A percentile compares a stretch with the other conserved stretches of the same genome.
phyloP scores from a whole-genome alignment of 2,888 invertebrate genomes.

The Papilio protenor region DNA sequence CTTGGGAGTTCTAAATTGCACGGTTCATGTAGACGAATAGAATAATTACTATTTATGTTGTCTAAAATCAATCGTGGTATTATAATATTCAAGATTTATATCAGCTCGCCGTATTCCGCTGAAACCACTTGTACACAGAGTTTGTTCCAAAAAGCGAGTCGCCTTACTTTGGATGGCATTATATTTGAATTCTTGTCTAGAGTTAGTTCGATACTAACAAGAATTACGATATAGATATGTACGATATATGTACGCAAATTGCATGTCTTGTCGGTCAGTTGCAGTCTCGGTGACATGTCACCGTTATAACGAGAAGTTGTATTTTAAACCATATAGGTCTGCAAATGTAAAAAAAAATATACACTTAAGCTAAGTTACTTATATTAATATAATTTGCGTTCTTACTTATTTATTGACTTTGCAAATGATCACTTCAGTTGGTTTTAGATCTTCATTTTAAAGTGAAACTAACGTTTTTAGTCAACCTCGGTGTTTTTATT shows the following conservation, averaged over 20 bases:
- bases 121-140: neutral
- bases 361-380: neutral
- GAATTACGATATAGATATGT: conserved; percentile 3
- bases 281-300: conserved; percentile 21
- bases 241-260: conserved; percentile 20
- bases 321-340: neutral
- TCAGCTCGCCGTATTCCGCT: neutral
- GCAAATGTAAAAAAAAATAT: neutral
- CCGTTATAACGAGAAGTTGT: conserved; percentile 25
- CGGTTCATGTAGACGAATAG: neutral
- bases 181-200: neutral
- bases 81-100: neutral
- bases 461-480: conserved; percentile 4
- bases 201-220: conserved; percentile 11
- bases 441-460: neutral
- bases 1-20: neutral
- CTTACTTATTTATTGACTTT: neutral
- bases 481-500: neutral
- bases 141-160: neutral
- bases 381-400: neutral
- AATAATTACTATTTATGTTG: neutral
- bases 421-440: neutral
- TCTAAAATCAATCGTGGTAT: neutral
- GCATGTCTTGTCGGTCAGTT: conserved; percentile 24
- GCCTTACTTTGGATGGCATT: neutral